Evolutionary conservation across 2,888 invertebrate genomes (phyloP).

Genomic region (Drosophila barbarae): DNA sequence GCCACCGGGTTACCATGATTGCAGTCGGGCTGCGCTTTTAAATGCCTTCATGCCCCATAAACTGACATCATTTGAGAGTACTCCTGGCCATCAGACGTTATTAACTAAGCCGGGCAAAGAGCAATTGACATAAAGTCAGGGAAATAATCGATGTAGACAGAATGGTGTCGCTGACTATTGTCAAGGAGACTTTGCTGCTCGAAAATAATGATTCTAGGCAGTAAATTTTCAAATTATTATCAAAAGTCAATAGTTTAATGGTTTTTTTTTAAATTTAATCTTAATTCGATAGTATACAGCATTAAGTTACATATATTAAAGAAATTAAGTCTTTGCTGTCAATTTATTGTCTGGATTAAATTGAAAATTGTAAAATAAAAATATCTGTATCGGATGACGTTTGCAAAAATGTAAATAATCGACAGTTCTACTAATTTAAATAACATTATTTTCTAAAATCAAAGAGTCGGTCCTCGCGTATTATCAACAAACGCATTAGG

Average conservation of each 20-base stretch:
- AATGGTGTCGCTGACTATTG: conserved; percentile 20
- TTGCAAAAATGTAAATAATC: neutral
- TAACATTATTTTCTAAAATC: neutral
- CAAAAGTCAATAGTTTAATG: neutral
- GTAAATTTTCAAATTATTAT: neutral
- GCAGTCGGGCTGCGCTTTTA: conserved; percentile 59
- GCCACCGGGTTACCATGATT: conserved; percentile 33
- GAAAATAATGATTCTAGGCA: neutral
- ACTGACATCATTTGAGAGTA: conserved; percentile 39
- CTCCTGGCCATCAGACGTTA: conserved; percentile 40
- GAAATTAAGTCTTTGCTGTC: neutral
- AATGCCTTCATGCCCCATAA: conserved; percentile 70
- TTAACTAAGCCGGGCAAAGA: conserved; percentile 36
- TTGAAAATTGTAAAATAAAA: neutral
- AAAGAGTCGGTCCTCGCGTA: neutral
- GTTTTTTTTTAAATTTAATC: neutral
- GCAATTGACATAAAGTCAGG: conserved; percentile 21
- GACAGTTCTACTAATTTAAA: neutral
- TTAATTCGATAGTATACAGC: neutral
- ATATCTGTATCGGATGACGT: neutral
- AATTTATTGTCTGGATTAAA: neutral
- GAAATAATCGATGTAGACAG: conserved; percentile 20
- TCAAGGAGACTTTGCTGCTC: neutral
- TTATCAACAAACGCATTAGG: neutral
- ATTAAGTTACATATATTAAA: neutral